Conservation (phyloP, 2,797 vertebrate genomes). For the Crocodylus rhombifer region DNA sequence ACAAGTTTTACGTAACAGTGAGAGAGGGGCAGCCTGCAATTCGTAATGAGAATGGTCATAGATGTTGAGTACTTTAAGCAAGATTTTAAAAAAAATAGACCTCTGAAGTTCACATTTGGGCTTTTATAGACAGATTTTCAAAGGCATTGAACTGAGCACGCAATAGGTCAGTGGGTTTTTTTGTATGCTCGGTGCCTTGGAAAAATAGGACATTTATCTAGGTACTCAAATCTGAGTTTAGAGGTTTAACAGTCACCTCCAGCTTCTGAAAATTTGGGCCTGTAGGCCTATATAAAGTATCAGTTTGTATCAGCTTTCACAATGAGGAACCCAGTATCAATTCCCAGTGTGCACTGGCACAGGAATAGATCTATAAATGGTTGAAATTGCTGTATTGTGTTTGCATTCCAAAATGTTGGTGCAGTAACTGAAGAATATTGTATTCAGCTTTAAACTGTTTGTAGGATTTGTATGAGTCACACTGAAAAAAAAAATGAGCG, state of each 20-base stretch:
- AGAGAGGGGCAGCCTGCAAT: not conserved
- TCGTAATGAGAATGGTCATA: not conserved
- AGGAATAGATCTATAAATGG: not conserved
- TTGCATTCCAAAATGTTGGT: not conserved
- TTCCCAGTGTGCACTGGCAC: not conserved
- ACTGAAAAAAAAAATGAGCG: not conserved
- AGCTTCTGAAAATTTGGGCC: not conserved
- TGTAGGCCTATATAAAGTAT: not conserved
- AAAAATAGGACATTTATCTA: not conserved
- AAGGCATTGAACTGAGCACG: not conserved
- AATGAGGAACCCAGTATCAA: not conserved
- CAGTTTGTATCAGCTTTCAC: not conserved
- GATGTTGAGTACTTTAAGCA: not conserved
- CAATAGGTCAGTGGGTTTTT: not conserved
- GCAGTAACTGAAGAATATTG: not conserved
- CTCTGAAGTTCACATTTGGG: not conserved
- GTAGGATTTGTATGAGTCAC: not conserved
- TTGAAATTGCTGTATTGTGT: not conserved
- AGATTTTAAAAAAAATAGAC: not conserved
- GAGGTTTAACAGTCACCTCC: not conserved
- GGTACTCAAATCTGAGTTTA: not conserved
- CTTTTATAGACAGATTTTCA: not conserved
- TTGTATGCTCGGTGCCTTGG: not conserved
- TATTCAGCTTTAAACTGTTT: not conserved
- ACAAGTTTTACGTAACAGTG: not conserved